phyloP scores from a whole-genome alignment of 2,797 vertebrate species.

The Takifugu rubripes region DNA sequence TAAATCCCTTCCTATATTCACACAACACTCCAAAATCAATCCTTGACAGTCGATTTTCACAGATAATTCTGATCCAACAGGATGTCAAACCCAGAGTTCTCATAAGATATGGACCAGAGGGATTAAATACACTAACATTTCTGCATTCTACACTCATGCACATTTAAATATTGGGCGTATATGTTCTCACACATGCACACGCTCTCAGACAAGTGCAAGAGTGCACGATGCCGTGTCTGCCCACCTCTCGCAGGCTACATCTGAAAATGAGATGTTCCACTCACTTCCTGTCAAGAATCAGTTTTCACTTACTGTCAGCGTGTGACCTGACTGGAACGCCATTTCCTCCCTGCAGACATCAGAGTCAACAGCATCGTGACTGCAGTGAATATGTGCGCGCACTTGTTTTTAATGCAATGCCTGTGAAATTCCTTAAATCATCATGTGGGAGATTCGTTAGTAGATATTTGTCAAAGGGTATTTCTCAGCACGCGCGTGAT shows the following conservation, averaged over 20 bases:
- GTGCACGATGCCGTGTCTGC: conserved; percentile 10
- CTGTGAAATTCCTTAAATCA: no score
- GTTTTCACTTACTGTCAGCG: conserved; percentile 35
- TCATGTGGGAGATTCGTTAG: no score
- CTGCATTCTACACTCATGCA: neutral
- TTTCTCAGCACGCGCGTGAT: conserved; percentile 7
- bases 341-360: conserved; percentile 43
- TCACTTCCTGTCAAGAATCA: conserved; percentile 52
- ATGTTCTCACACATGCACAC: neutral
- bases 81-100: no score
- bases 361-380: conserved; percentile 25
- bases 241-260: conserved; percentile 26
- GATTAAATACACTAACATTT: no score
- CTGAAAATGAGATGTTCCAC: conserved; percentile 38
- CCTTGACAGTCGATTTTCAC: no score
- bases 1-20: no score
- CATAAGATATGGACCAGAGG: no score
- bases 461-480: conserved; percentile 1
- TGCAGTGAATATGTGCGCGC: neutral
- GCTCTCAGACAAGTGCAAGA: neutral
- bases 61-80: no score
- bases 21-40: no score
- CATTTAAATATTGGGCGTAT: neutral
- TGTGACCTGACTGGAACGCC: conserved; percentile 42
- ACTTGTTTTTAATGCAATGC: neutral